These are phyloP conservation scores for Eupithecia subumbrata DNA, from an alignment of 2,888 invertebrate species.

Conservation along the genomic window DNA sequence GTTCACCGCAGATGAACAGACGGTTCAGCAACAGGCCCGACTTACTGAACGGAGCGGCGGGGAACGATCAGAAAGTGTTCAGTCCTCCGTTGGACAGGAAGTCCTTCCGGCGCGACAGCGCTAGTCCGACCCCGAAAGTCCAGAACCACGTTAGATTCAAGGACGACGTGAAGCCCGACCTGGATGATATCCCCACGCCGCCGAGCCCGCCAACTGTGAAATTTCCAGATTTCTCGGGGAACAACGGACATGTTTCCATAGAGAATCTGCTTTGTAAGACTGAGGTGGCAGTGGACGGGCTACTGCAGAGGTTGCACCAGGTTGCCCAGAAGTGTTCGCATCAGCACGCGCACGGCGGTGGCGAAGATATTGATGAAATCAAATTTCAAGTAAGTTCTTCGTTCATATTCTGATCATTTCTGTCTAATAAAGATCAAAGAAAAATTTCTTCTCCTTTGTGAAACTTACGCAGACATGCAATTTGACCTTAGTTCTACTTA, in stretches of 20 bases:
- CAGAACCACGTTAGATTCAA: slow-evolving; percentile 80
- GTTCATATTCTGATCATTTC: neutral
- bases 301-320: slow-evolving; percentile 87
- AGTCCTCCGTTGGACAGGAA: slow-evolving; percentile 74
- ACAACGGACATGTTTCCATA: slow-evolving; percentile 84
- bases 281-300: slow-evolving; percentile 87
- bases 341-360: slow-evolving; percentile 90
- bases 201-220: slow-evolving; percentile 76
- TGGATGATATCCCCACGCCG: slow-evolving; percentile 76
- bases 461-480: too few relatives aligned
- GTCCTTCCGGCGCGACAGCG: slow-evolving; percentile 61
- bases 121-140: slow-evolving; percentile 69
- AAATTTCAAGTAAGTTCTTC: slow-evolving; percentile 86
- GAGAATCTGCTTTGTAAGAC: slow-evolving; percentile 87
- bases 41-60: slow-evolving; percentile 74
- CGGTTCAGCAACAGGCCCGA: slow-evolving; percentile 78
- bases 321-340: slow-evolving; percentile 88
- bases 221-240: slow-evolving; percentile 73
- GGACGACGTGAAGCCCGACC: slow-evolving; percentile 64
- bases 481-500: too few relatives aligned
- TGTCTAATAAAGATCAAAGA: neutral
- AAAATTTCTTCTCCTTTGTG: too few relatives aligned
- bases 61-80: slow-evolving; percentile 65
- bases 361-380: slow-evolving; percentile 89
- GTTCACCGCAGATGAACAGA: slow-evolving; percentile 83